A percentile compares a stretch with the other conserved stretches of the same genome.
These are phyloP conservation scores for Brachionus plicatilis DNA, from an alignment of 1,140 invertebrate genomes.

Conservation along the genomic window DNA sequence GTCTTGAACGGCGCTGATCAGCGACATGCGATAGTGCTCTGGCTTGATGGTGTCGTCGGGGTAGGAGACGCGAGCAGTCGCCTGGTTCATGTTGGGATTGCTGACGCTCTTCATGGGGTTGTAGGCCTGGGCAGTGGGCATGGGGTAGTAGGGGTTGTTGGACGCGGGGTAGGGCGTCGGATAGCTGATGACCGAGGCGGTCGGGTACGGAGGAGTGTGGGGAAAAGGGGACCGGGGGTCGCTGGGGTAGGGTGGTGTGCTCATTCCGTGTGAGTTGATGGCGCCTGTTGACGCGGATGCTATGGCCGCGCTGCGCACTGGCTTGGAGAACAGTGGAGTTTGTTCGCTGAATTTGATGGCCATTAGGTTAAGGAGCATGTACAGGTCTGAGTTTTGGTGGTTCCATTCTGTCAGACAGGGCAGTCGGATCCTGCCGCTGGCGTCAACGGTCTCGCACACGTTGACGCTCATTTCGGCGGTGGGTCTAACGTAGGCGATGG, in stretches of 20 bases:
- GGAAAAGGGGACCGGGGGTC: constrained; percentile 41
- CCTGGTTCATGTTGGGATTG: constrained; percentile 41
- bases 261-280: too few relatives aligned
- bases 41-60: constrained; percentile 34
- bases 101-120: neutral
- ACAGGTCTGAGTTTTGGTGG: constrained; percentile 72
- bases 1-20: constrained; percentile 88
- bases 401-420: constrained; percentile 95
- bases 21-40: constrained; percentile 62
- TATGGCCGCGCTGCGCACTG: neutral
- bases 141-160: constrained; percentile 41
- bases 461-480: constrained; percentile 92
- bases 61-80: constrained; percentile 1
- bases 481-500: constrained; percentile 94
- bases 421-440: constrained; percentile 89
- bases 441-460: constrained; percentile 84
- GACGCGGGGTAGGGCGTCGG: constrained; percentile 43
- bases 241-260: constrained; percentile 42
- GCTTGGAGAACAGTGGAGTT: constrained; percentile 76
- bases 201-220: constrained; percentile 42
- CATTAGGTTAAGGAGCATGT: constrained; percentile 82
- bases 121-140: neutral
- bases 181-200: constrained; percentile 45
- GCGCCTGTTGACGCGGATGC: neutral
- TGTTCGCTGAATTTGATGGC: constrained; percentile 85